Percentiles rank a stretch among this genome's conserved stretches.
These are phyloP conservation scores for Crotalus horridus DNA, from an alignment of 2,113 vertebrate genomes.

Conservation along the genomic window DNA sequence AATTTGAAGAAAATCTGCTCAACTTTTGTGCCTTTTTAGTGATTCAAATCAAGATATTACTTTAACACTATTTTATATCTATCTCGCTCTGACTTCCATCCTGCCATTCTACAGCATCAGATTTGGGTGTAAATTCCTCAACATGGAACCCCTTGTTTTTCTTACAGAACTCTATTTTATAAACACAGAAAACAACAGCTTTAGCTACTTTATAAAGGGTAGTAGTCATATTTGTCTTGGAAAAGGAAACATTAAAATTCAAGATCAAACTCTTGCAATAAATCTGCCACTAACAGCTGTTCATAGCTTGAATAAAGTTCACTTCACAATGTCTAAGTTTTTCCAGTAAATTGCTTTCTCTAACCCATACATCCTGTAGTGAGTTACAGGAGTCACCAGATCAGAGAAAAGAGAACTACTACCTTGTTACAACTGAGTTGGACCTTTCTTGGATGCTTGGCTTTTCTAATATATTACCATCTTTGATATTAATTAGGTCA, in stretches of 20 bases:
- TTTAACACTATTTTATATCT: background rate
- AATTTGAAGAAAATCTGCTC: background rate
- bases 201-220: background rate
- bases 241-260: background rate
- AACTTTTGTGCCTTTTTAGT: background rate
- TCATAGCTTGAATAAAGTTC: background rate
- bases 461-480: background rate
- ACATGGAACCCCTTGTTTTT: background rate
- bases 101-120: background rate
- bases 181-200: background rate
- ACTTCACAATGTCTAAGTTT: background rate
- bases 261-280: background rate
- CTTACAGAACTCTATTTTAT: background rate
- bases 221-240: background rate
- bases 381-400: background rate
- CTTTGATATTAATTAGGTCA: background rate
- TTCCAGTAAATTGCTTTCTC: background rate
- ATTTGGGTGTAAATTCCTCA: background rate
- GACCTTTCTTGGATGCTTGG: background rate
- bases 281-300: background rate
- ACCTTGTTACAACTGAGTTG: background rate
- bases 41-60: background rate
- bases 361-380: background rate
- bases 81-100: background rate
- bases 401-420: background rate